A percentile compares a stretch with the other conserved stretches of the same genome.
These are phyloP conservation scores for Mythimna pallens DNA, from an alignment of 2,888 invertebrate genomes.

Conservation along the genomic window DNA sequence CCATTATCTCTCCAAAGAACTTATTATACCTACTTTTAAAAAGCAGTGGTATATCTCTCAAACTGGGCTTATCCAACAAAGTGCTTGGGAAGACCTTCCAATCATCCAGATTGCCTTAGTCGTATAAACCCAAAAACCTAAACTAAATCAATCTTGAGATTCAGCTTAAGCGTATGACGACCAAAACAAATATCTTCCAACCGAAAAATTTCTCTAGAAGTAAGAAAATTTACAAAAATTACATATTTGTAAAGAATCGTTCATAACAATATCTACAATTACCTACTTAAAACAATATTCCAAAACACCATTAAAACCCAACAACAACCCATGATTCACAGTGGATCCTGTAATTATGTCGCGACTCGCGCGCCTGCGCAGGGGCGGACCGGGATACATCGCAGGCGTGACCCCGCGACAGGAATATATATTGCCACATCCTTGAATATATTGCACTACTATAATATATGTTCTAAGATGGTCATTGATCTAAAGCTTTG, in stretches of 20 bases:
- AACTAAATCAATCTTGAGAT: no score
- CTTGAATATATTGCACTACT: slow-evolving; percentile 42
- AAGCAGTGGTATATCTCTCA: no score
- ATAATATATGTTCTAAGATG: slow-evolving; percentile 30
- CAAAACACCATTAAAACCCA: slow-evolving; percentile 14
- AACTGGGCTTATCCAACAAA: no score
- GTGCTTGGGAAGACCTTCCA: no score
- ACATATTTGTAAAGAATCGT: background rate
- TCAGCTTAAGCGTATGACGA: no score
- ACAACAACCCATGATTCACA: slow-evolving; percentile 41
- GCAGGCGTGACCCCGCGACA: slow-evolving; percentile 60
- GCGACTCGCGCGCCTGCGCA: slow-evolving; percentile 51
- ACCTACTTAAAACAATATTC: background rate
- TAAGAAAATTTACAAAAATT: background rate
- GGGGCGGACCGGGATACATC: slow-evolving; percentile 60
- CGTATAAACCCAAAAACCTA: no score
- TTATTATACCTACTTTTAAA: no score
- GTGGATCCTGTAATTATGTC: slow-evolving; percentile 58
- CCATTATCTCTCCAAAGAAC: no score
- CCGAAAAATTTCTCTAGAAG: no score
- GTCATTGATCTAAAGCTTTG: slow-evolving; percentile 29
- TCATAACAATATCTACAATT: background rate
- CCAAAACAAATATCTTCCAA: no score
- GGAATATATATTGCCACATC: slow-evolving; percentile 53
- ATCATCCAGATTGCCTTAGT: no score